These are phyloP conservation scores for Opisthograptis luteolata DNA, from an alignment of 2,888 invertebrate species.

Conservation along the genomic window DNA sequence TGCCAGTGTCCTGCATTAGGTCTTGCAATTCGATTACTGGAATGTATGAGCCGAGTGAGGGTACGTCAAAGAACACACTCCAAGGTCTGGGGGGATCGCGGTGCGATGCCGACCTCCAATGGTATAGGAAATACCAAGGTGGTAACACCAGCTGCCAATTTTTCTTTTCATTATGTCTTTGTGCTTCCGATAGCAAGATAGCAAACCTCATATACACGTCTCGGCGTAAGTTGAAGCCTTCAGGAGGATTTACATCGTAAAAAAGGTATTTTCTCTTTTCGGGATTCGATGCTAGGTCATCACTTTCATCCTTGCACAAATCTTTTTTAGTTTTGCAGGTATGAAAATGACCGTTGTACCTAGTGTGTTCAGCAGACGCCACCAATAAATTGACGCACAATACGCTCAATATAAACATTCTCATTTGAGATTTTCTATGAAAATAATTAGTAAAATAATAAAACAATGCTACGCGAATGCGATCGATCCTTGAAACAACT, in stretches of 20 bases:
- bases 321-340: constrained; percentile 22
- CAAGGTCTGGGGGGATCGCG: constrained; percentile 88
- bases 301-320: constrained; percentile 11
- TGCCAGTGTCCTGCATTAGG: constrained; percentile 77
- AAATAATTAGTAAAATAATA: neutral
- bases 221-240: constrained; percentile 98
- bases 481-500: too few species aligned
- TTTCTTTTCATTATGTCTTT: constrained; percentile 71
- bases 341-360: constrained; percentile 25
- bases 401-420: constrained; percentile 22
- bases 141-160: constrained; percentile 91
- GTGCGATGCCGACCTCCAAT: constrained; percentile 89
- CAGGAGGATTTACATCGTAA: constrained; percentile 97
- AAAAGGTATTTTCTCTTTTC: constrained; percentile 87
- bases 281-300: neutral
- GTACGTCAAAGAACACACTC: constrained; percentile 93
- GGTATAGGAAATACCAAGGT: constrained; percentile 95
- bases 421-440: neutral
- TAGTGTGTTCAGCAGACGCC: constrained; percentile 15
- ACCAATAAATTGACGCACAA: constrained; percentile 21
- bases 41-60: constrained; percentile 89
- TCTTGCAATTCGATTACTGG: constrained; percentile 95
- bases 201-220: constrained; percentile 98
- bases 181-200: constrained; percentile 89
- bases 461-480: too few species aligned